A percentile compares a stretch with the other conserved stretches of the same genome.
phyloP scores from a whole-genome alignment of 2,113 vertebrate species.

The Calcarius ornatus region DNA sequence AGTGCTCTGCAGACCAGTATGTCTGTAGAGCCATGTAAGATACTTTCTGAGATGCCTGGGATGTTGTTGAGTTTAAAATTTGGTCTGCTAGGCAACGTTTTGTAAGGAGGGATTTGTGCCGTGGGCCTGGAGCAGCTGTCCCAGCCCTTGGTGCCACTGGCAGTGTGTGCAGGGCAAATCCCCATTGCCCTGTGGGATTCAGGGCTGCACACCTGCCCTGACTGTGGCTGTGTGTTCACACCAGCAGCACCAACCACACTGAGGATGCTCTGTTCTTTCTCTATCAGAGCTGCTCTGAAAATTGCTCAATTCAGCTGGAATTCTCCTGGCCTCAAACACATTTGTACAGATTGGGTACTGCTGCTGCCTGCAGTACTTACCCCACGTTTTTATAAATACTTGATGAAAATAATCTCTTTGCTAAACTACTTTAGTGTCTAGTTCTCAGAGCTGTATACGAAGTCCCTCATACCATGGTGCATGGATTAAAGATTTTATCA shows the following conservation, averaged over 20 bases:
- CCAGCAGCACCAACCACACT: neutral
- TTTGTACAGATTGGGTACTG: neutral
- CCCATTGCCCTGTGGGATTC: neutral
- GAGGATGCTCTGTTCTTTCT: neutral
- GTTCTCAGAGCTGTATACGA: conserved; percentile 4
- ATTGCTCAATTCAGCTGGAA: neutral
- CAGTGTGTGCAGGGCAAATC: neutral
- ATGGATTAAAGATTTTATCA: conserved; percentile 52
- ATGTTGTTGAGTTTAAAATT: neutral
- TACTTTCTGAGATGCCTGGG: neutral
- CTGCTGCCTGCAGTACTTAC: conserved; percentile 33
- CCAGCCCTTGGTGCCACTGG: neutral
- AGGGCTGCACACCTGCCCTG: neutral
- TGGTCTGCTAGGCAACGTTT: neutral
- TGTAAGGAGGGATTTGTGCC: conserved; percentile 5
- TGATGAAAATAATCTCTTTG: conserved; percentile 48
- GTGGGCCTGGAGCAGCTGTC: conserved; percentile 7
- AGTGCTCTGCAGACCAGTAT: neutral
- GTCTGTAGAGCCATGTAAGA: neutral
- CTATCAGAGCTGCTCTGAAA: neutral
- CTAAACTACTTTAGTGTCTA: conserved; percentile 25
- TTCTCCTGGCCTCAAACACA: neutral
- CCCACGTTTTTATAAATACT: conserved; percentile 31
- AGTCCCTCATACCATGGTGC: neutral
- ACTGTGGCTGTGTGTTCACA: neutral